Evolutionary conservation across 2,113 vertebrate genomes (phyloP).

Genomic region (cat (Felis catus)): F.catus_Fca126_mat1.0 CM031413.1:152692001-152692500

Average conservation of each 20-base stretch:
- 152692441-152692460: not conserved
- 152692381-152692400: not conserved
- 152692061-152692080: not conserved
- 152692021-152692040: not conserved
- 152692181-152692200: not conserved
- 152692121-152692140: not conserved
- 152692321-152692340: not conserved
- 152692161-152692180: not conserved
- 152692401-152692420: fast-evolving
- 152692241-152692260: not conserved
- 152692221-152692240: not conserved
- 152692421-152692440: not conserved
- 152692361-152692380: not conserved
- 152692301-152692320: not conserved
- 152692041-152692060: not conserved
- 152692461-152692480: not conserved
- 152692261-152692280: not conserved
- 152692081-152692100: not conserved
- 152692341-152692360: not conserved
- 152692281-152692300: not conserved
- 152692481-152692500: not conserved
- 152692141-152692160: not conserved
- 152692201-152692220: not conserved
- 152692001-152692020: not conserved
- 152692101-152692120: not conserved